Evolutionary conservation across 2,797 vertebrate species (phyloP).

Genomic region (Antrozous pallidus): DNA sequence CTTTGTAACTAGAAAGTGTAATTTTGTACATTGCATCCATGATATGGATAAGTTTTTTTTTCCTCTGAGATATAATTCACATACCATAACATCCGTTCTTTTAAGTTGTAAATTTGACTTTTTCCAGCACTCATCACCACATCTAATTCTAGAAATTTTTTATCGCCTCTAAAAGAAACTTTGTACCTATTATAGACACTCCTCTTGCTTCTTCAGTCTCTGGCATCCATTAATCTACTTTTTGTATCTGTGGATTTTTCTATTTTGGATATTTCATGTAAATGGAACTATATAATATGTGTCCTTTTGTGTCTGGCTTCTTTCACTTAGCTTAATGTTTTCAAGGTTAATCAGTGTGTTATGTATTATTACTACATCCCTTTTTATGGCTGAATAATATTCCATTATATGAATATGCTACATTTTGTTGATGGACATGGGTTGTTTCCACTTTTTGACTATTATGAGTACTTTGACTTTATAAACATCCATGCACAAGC

Average conservation of each 20-base stretch:
- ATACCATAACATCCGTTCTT: not conserved
- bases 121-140: not conserved
- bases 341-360: not conserved
- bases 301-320: not conserved
- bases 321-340: slow-evolving; percentile 23
- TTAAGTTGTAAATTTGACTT: slow-evolving; percentile 5
- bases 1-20: not conserved
- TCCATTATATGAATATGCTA: not conserved
- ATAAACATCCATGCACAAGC: not conserved
- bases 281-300: not conserved
- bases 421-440: not conserved
- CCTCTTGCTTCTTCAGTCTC: too few species aligned
- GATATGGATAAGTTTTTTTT: not conserved
- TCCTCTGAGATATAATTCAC: not conserved
- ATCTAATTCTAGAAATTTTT: not conserved
- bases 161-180: not conserved
- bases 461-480: slow-evolving; percentile 24
- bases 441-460: not conserved
- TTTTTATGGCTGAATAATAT: slow-evolving; percentile 1
- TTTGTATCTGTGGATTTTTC: not conserved
- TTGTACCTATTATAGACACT: not conserved
- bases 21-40: not conserved
- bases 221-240: not conserved
- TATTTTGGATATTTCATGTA: not conserved
- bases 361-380: not conserved